Evolutionary conservation across 2,113 vertebrate genomes (phyloP).

Genomic region (Lamprologus speciosus): DNA sequence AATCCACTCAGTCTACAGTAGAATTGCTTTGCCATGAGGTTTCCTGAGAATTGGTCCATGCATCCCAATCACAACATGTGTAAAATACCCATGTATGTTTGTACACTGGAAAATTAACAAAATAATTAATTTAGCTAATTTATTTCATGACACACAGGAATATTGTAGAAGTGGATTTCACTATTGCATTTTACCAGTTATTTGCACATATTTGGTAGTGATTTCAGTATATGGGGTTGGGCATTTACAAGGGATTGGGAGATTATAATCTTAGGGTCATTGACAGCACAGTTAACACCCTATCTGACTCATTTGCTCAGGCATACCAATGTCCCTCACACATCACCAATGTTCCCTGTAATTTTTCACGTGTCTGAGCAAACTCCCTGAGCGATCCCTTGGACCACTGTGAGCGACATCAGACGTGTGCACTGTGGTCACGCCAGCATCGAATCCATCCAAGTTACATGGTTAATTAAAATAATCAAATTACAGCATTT

Average conservation of each 20-base stretch:
- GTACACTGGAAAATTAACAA: not conserved
- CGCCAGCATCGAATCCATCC: too few species aligned
- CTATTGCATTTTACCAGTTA: not conserved
- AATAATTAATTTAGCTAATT: not conserved
- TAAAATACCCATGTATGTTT: not conserved
- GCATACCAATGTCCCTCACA: not conserved
- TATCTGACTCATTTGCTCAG: not conserved
- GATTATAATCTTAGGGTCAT: constrained; percentile 5
- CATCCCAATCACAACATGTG: not conserved
- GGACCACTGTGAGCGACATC: too few species aligned
- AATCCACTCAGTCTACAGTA: not conserved
- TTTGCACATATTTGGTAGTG: not conserved
- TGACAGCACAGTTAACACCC: constrained; percentile 35
- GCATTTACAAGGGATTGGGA: not conserved
- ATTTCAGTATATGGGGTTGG: not conserved
- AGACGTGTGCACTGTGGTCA: too few species aligned
- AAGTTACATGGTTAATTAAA: too few species aligned
- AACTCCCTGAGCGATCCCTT: too few species aligned
- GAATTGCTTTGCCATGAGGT: not conserved
- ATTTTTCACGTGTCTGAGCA: too few species aligned
- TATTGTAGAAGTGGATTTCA: not conserved
- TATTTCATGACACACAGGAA: not conserved
- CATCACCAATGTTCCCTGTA: too few species aligned
- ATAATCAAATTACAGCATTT: too few species aligned
- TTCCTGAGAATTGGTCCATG: not conserved